Base-by-base conservation (phyloP, 2,888 invertebrate genomes). In the Drosophila infuscata region DNA sequence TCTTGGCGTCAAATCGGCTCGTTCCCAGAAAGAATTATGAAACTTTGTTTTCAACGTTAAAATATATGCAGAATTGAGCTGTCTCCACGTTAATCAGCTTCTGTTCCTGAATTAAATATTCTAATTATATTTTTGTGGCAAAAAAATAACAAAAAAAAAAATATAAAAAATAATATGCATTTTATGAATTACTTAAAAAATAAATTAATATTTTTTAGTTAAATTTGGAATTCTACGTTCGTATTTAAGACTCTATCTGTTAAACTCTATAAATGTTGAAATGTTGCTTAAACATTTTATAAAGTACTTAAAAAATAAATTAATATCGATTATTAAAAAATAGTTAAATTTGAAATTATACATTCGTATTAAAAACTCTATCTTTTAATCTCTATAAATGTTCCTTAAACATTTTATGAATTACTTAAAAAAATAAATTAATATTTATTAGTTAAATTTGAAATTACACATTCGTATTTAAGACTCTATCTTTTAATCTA, bases 1-100 rank as follows among this genome's bases (percentile, higher is more conserved):
- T 56, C 62, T 68, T 61, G 51, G 56, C 41, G 64, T 64, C 61
- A 61, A 54, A 9, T 38, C 38, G 59, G 38, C 62, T 64, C 56
- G 35, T 25, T 32, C 29, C 48, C 20, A 41, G 48, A 57, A 36
- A 43, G 52, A 78, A 76, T 80, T 72, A 68, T 66, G 59, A 41
- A 49, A 76, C 56, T 61, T 75, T 52, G 32, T 15, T 49, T 59
- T 41, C 57, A 17, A 51, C 48, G 54, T 58, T 25, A 17, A 69
- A 48, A 58, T 46, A 46, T 52, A 46, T 52, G n/a, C 60, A 33
- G 38, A 36, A 54, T 15, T 63, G 29, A 20, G 33, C 29, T 52
- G 41, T 35, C 43, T 20, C 38, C 17, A 33, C 30, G 4, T 35
- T 20, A 25, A 54, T 25, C 46, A 46, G 46, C 15, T 46, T 46